These are phyloP conservation scores for Sebastes baramenuke DNA, from an alignment of 2,797 vertebrate genomes.

Conservation along the genomic window DNA sequence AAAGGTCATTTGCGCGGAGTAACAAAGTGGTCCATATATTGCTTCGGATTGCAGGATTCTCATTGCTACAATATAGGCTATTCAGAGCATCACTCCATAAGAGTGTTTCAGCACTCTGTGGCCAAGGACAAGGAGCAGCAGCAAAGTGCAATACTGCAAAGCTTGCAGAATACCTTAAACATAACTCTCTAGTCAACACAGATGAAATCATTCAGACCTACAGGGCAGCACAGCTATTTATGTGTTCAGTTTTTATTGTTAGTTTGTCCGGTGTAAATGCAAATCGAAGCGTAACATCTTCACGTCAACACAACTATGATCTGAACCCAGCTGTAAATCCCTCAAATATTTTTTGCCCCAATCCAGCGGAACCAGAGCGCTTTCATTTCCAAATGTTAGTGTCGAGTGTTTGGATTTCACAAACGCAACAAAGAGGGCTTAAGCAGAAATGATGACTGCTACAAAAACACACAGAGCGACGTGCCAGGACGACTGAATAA, in stretches of 20 bases:
- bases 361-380: conserved; percentile 25
- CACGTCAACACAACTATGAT: conserved; percentile 5
- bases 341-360: conserved; percentile 23
- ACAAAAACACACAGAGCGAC: conserved; percentile 60
- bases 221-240: conserved; percentile 20
- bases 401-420: conserved; percentile 62
- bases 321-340: conserved; percentile 44
- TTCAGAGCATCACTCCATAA: background rate
- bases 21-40: background rate
- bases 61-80: background rate
- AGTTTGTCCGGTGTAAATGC: conserved; percentile 25
- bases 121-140: conserved; percentile 2
- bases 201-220: conserved; percentile 1
- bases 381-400: conserved; percentile 64
- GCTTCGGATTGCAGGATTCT: background rate
- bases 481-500: conserved; percentile 67
- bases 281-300: conserved; percentile 32
- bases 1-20: background rate
- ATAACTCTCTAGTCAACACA: conserved; percentile 15
- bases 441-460: conserved; percentile 71
- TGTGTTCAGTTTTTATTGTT: background rate
- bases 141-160: background rate
- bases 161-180: background rate
- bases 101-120: background rate
- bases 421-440: conserved; percentile 68